A percentile compares a stretch with the other conserved stretches of the same genome.
phyloP scores from a whole-genome alignment of 1,140 invertebrate species.

The Drepana arcuata region DNA sequence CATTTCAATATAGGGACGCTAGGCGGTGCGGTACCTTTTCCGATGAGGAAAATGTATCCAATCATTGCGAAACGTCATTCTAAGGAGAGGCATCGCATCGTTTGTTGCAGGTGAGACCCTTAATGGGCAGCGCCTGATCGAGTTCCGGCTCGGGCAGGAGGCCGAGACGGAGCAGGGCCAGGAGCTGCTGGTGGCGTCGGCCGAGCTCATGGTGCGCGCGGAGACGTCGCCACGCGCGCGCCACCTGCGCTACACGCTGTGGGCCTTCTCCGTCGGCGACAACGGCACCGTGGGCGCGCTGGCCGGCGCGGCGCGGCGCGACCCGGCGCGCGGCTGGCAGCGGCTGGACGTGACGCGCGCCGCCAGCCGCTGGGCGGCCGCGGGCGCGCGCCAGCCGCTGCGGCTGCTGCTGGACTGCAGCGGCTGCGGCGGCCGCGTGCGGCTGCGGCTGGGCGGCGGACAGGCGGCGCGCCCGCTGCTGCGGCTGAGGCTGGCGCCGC shows the following conservation, averaged over 20 bases:
- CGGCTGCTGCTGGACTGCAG: conserved; percentile 88
- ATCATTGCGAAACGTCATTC: neutral
- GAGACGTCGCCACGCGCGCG: conserved; percentile 75
- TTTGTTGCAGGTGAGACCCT: conserved; percentile 79
- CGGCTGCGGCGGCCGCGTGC: conserved; percentile 83
- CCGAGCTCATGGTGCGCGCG: conserved; percentile 78
- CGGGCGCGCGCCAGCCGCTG: conserved; percentile 74
- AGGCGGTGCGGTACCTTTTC: conserved; percentile 1
- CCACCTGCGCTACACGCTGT: conserved; percentile 75
- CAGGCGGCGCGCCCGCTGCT: conserved; percentile 85
- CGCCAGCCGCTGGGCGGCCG: conserved; percentile 79
- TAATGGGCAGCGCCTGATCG: conserved; percentile 87
- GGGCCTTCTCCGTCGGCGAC: conserved; percentile 77
- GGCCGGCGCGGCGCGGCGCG: conserved; percentile 81
- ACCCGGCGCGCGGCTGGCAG: conserved; percentile 84
- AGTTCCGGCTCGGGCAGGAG: conserved; percentile 82
- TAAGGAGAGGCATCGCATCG: conserved; percentile 2
- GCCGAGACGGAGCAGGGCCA: conserved; percentile 73
- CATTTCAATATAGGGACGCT: conserved; percentile 45
- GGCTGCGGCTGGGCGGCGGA: conserved; percentile 68
- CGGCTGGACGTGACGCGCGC: conserved; percentile 87
- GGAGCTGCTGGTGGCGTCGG: conserved; percentile 79
- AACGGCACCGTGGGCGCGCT: conserved; percentile 77
- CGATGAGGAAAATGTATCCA: neutral
- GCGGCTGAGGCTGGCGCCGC: conserved; percentile 83